Evolutionary conservation across 2,113 vertebrate genomes (phyloP).

Genomic region (Syngnathoides biaculeatus): DNA sequence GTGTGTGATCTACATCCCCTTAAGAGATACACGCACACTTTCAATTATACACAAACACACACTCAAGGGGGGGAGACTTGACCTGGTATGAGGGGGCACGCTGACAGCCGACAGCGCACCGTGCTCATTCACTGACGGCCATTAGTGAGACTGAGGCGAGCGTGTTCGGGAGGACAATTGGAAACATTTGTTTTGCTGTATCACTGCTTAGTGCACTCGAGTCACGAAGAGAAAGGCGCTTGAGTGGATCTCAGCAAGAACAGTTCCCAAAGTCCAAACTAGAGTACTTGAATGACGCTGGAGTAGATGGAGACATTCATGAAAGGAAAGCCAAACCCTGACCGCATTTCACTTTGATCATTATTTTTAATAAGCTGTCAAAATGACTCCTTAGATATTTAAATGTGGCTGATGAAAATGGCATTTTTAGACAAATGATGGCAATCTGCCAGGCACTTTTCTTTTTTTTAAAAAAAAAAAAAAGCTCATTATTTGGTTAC

Average conservation of each 20-base stretch:
- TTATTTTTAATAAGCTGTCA: no score
- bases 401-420: no score
- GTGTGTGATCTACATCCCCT: slow-evolving; percentile 10
- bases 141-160: slow-evolving; percentile 7
- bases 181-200: neutral
- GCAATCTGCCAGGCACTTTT: no score
- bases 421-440: no score
- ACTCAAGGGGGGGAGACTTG: neutral
- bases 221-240: neutral
- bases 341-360: no score
- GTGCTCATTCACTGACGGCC: slow-evolving; percentile 16
- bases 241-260: neutral
- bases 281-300: neutral
- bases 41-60: slow-evolving; percentile 1
- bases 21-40: slow-evolving; percentile 1
- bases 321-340: neutral
- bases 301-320: neutral
- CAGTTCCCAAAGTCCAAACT: neutral
- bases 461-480: no score
- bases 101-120: slow-evolving; percentile 24
- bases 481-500: no score
- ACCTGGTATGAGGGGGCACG: slow-evolving; percentile 20
- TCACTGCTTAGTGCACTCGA: neutral
- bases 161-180: slow-evolving; percentile 1
- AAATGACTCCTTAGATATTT: no score